These are phyloP conservation scores for Hyles euphorbiae DNA, from an alignment of 1,140 invertebrate genomes.

Conservation along the genomic window DNA sequence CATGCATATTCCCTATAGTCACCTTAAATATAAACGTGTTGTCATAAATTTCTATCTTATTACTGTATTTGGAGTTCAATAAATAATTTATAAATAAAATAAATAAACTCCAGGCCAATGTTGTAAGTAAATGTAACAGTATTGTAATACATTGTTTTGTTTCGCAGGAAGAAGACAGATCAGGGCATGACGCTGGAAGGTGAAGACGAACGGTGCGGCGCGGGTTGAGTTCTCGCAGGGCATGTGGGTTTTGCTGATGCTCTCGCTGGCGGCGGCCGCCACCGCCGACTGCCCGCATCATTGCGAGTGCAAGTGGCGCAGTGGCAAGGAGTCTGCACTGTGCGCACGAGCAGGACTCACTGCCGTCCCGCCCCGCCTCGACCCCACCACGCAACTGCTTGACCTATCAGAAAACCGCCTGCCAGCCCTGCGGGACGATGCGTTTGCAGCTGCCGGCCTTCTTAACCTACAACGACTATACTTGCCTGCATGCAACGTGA, in stretches of 20 bases:
- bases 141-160: slow-evolving; percentile 12
- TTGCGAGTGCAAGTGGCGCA: slow-evolving; percentile 91
- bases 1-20: too few species aligned
- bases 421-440: slow-evolving; percentile 79
- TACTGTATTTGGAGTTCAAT: too few species aligned
- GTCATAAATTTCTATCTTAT: too few species aligned
- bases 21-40: too few species aligned
- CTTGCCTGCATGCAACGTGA: slow-evolving; percentile 79
- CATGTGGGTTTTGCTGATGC: slow-evolving; percentile 65
- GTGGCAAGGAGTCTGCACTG: slow-evolving; percentile 87
- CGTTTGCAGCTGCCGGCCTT: slow-evolving; percentile 82
- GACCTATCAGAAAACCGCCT: slow-evolving; percentile 85
- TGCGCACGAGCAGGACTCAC: slow-evolving; percentile 84
- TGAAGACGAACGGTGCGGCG: slow-evolving; percentile 56
- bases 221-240: slow-evolving; percentile 55
- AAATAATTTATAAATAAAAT: too few species aligned
- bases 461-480: slow-evolving; percentile 88
- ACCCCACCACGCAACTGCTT: slow-evolving; percentile 85
- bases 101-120: too few species aligned
- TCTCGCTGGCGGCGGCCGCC: slow-evolving; percentile 59
- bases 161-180: slow-evolving; percentile 37
- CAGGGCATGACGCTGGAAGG: slow-evolving; percentile 57
- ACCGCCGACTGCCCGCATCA: slow-evolving; percentile 79
- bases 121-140: too few species aligned
- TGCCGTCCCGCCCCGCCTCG: slow-evolving; percentile 80